phyloP scores from a whole-genome alignment of 2,113 vertebrate genomes.

The Progne subis region DNA sequence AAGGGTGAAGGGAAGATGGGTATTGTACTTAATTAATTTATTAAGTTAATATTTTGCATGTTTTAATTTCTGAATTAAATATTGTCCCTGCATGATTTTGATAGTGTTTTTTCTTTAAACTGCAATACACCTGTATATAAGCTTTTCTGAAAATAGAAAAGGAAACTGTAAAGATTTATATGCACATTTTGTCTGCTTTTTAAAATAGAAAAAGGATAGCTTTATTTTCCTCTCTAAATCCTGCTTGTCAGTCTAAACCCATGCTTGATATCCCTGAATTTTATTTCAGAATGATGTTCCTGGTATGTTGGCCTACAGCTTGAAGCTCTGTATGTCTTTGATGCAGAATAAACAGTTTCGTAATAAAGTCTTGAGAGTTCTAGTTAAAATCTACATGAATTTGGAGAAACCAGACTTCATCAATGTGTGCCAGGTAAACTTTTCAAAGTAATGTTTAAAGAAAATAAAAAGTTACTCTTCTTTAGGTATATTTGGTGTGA shows the following conservation, averaged over 20 bases:
- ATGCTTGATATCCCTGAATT: neutral
- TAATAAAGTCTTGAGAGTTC: constrained; percentile 92
- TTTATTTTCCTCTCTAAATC: neutral
- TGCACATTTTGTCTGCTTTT: neutral
- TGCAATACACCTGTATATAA: neutral
- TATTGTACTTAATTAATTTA: neutral
- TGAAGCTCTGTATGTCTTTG: constrained; percentile 98
- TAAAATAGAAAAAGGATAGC: neutral
- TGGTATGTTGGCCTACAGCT: constrained; percentile 96
- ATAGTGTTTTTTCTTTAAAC: neutral
- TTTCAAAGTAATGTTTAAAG: neutral
- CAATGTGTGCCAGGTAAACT: constrained; percentile 96
- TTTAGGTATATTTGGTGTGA: neutral
- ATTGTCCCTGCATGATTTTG: neutral
- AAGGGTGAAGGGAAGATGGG: neutral
- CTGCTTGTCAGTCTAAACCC: neutral
- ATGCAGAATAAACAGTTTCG: constrained; percentile 99
- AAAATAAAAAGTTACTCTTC: neutral
- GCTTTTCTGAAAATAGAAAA: neutral
- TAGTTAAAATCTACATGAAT: constrained; percentile 99
- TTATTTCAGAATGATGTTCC: constrained; percentile 90
- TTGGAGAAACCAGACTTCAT: constrained; percentile 98
- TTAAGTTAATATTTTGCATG: neutral
- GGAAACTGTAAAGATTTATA: neutral
- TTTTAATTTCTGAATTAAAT: neutral